Percentiles rank a stretch among this genome's conserved stretches.
phyloP scores from a whole-genome alignment of 2,113 vertebrate species.

The Catagonus wagneri region DNA sequence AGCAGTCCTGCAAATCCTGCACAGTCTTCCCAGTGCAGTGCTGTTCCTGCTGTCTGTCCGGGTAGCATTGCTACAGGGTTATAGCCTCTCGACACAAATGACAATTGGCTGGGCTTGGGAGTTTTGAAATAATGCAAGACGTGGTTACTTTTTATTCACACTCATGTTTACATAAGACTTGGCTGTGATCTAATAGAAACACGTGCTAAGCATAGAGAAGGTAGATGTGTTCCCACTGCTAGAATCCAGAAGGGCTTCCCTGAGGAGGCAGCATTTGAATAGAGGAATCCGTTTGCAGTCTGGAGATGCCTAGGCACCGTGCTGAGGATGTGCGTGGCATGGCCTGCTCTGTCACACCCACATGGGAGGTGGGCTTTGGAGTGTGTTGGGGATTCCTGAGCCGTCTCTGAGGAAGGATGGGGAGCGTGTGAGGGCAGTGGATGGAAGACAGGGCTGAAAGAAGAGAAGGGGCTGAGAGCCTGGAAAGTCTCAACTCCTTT shows the following conservation, averaged over 20 bases:
- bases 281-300: not conserved
- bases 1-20: not conserved
- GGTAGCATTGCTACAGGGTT: accelerated
- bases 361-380: too few species aligned
- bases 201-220: not conserved
- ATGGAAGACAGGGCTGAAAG: not conserved
- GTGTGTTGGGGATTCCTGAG: not conserved
- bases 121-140: not conserved
- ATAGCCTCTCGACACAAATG: not conserved
- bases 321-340: not conserved
- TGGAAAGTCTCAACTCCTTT: not conserved
- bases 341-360: not conserved
- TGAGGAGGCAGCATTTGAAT: not conserved
- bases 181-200: not conserved
- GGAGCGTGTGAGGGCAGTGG: too few species aligned
- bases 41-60: not conserved
- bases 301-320: not conserved
- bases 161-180: not conserved
- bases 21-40: not conserved
- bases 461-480: not conserved
- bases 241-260: not conserved
- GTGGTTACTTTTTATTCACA: not conserved
- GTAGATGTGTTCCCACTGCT: not conserved
- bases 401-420: not conserved
- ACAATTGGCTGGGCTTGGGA: not conserved